Base-by-base conservation (phyloP, 2,797 vertebrate species). In the Siniperca scherzeri region DNA sequence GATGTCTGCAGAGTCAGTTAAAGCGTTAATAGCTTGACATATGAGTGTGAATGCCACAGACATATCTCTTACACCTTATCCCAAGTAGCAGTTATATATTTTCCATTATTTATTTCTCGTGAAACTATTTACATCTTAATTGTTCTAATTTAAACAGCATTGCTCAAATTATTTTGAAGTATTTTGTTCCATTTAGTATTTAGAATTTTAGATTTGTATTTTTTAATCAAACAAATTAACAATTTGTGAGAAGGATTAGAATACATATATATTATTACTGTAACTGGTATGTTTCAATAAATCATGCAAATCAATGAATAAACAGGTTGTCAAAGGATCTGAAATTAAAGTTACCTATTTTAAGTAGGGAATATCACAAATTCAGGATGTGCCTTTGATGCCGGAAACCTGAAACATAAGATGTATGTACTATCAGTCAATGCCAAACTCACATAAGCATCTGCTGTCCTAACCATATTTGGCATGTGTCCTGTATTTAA, bases 1-100 rank as follows among this genome's bases (percentile, higher is more conserved):
- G 65, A 42, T 71, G 57, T 67, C 56, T 80, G 77, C 61, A 80
- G 59, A 78, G 81, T 87, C 68, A 76, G 79, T 57, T 50, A 53
- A 86, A 56, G 80, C 81, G 89, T 89, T 87, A 85, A 92, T 87
- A 70, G 77, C 71, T 74, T 89, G 84, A 75, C 87, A 87, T 88
- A 80, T 82, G 67, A 78, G 82, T 87, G 81, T 82, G 70, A 90
- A 90, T 86, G 68, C 65, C 84, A 82, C 3, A 72, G 33, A 62
- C 57, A 84, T 86, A 88, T 91, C 73, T 60, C 27, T 81, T 81
- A 69, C 82, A 70, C 36, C 16, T 66, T 66, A 79, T 64, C 36
- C 74, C 16, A 62, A 77, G 19, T 50, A 65, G 19, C 25, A 57
- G n/a, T 59, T 53, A 22, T 25, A 76, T 27, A 57, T 27, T 42